Evolutionary conservation across 2,888 invertebrate genomes (phyloP), one percentile per base, ranked within the genome.

Genomic region (Hydraecia micacea): DNA sequence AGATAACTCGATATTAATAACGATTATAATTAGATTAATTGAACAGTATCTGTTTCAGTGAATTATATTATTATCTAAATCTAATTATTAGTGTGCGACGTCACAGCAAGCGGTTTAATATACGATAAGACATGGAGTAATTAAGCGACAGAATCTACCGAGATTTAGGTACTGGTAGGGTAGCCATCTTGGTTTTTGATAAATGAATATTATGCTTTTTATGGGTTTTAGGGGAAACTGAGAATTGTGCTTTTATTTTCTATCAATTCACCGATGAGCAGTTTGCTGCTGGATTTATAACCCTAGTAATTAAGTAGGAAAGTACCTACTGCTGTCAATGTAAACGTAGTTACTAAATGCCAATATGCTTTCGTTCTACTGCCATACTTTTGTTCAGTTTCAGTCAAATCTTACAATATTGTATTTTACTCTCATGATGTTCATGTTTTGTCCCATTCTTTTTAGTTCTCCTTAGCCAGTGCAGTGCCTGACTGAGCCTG

Each of bases 11-110:
- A 81, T 85, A 86, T 80, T 86, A 87, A 82, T 85, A 90, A 89
- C 79, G 84, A 77, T 85, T 79, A 84, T 90, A 84, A 90, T 91
- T 88, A 91, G 83, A 88, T 87, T 90, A 90, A 92, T 90, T 86
- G 83, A 85, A 89, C 87, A 81, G 86, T 91, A 91, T 91, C 87
- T 86, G 83, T 89, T 90, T 86, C 88, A 84, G 71, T 76, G 73
- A 88, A 89, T 91, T 88, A 87, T 77, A 86, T 83, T 84, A 83
- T 84, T 86, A 82, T 84, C 79, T 80, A 67, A 83, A 88, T 89
- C 77, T 86, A 86, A 88, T 91, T 86, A 88, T 85, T 86, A 84
- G 63, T 80, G 46, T 73, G 73, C 72, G 81, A 83, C 78, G 83
- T 87, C 79, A 86, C 77, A 71, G 78, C 80, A 78, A 84, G 89